Conservation (phyloP, 1,140 invertebrate genomes). For the Monochamus saltuarius region DNA sequence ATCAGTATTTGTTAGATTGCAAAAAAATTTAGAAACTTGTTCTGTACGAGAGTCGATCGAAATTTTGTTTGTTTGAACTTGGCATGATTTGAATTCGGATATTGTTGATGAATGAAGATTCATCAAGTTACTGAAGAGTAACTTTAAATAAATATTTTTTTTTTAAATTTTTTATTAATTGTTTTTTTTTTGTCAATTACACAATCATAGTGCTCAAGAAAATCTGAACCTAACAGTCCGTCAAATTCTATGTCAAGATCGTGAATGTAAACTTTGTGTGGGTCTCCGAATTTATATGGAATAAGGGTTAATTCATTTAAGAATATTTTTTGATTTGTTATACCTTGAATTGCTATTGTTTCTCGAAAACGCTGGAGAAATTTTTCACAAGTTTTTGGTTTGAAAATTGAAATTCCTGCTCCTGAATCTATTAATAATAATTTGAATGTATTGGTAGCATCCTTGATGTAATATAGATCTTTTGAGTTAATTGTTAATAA, state of each 20-base stretch:
- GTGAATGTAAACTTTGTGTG: slow-evolving; percentile 3
- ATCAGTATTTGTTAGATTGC: neutral
- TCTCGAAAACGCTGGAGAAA: slow-evolving; percentile 11
- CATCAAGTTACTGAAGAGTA: too few species aligned
- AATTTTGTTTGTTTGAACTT: too few species aligned
- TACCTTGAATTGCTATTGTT: neutral
- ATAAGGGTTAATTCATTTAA: neutral
- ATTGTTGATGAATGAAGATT: too few species aligned
- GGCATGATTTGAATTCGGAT: too few species aligned
- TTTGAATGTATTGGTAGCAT: slow-evolving; percentile 18
- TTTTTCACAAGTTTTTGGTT: slow-evolving; percentile 15
- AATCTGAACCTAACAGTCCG: slow-evolving; percentile 1
- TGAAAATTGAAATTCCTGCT: slow-evolving; percentile 22
- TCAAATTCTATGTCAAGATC: slow-evolving; percentile 8
- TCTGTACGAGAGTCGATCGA: too few species aligned
- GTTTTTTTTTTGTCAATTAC: neutral
- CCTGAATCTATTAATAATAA: slow-evolving; percentile 25
- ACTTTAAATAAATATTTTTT: neutral
- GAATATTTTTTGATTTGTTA: neutral
- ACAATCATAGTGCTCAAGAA: slow-evolving; percentile 1
- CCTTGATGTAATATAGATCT: slow-evolving; percentile 25
- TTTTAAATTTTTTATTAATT: slow-evolving; percentile 3
- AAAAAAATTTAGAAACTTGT: too few species aligned
- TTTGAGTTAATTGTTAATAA: slow-evolving; percentile 5
- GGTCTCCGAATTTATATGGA: neutral